Evolutionary conservation across 2,797 vertebrate species (phyloP).

Genomic region (Echeneis naucrates): DNA sequence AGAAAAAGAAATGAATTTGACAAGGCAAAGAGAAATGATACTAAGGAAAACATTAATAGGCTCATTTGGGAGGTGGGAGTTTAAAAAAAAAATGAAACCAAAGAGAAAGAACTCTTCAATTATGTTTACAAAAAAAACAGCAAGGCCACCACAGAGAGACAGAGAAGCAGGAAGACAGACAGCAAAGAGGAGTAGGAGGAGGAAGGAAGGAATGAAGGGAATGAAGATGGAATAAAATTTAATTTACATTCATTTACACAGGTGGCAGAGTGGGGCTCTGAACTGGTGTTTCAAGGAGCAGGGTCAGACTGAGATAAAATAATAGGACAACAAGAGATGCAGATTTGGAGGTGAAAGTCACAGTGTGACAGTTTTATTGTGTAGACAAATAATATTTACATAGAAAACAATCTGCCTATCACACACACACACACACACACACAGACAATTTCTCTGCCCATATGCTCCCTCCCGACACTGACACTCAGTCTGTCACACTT

Average conservation of each 20-base stretch:
- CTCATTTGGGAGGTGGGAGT: constrained; percentile 56
- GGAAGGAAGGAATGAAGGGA: constrained; percentile 26
- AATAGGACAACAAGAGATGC: constrained; percentile 57
- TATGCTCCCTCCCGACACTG: constrained; percentile 50
- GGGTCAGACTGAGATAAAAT: constrained; percentile 39
- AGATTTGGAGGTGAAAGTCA: constrained; percentile 69
- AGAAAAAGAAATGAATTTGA: constrained; percentile 75
- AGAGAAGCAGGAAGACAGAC: constrained; percentile 37
- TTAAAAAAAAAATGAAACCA: constrained; percentile 14
- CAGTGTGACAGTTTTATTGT: constrained; percentile 82
- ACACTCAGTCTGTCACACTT: constrained; percentile 72
- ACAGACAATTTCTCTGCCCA: constrained; percentile 61
- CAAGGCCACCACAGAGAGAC: constrained; percentile 60
- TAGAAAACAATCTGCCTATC: constrained; percentile 75
- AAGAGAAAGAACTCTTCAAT: constrained; percentile 59
- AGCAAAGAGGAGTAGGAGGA: constrained; percentile 32
- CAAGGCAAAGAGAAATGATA: constrained; percentile 75
- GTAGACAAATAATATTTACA: constrained; percentile 80
- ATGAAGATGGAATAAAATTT: constrained; percentile 63
- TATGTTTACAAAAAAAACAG: constrained; percentile 72
- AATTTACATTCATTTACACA: constrained; percentile 78
- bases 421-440: constrained; percentile 40
- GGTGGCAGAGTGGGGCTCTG: constrained; percentile 44
- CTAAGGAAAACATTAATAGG: constrained; percentile 69
- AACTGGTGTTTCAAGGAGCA: constrained; percentile 63